A percentile compares a stretch with the other conserved stretches of the same genome.
Evolutionary conservation across 2,797 vertebrate genomes (phyloP).

Genomic region (Merluccius polli): DNA sequence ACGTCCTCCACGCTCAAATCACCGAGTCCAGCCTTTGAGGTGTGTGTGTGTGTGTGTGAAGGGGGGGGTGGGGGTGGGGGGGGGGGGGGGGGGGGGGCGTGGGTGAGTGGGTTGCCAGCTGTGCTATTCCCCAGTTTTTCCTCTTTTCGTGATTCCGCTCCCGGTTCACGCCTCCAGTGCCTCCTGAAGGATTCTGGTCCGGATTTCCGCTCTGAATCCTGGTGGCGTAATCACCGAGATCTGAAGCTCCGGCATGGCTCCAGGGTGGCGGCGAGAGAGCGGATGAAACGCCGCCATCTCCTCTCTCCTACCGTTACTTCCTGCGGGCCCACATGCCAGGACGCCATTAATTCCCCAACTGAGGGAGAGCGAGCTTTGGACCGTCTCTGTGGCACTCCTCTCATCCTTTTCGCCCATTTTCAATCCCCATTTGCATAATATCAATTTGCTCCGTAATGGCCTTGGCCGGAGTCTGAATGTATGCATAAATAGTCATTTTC

Average conservation of each 20-base stretch:
- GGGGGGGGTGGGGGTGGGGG: no score
- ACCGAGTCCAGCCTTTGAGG: background rate
- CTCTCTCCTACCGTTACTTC: slow-evolving; percentile 44
- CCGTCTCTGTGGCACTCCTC: slow-evolving; percentile 45
- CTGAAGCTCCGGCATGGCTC: slow-evolving; percentile 56
- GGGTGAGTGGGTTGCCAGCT: background rate
- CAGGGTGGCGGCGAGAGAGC: slow-evolving; percentile 36
- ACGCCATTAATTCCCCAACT: slow-evolving; percentile 60
- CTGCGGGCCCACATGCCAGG: slow-evolving; percentile 50
- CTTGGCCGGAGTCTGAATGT: slow-evolving; percentile 37
- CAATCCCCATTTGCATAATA: slow-evolving; percentile 59
- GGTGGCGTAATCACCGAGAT: slow-evolving; percentile 64
- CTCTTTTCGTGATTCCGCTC: background rate
- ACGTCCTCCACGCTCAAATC: background rate
- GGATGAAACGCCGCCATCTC: slow-evolving; percentile 36
- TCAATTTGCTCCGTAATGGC: slow-evolving; percentile 58
- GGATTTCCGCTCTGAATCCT: slow-evolving; percentile 46
- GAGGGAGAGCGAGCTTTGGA: slow-evolving; percentile 57
- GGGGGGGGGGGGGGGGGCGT: no score
- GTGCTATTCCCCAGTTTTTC: background rate
- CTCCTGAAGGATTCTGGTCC: slow-evolving; percentile 58
- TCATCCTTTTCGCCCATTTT: slow-evolving; percentile 49
- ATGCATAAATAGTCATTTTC: slow-evolving; percentile 40
- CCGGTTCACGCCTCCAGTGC: slow-evolving; percentile 56
- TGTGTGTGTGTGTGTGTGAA: background rate